phyloP scores from a whole-genome alignment of 2,888 invertebrate species.

The Torymus tubicola region DNA sequence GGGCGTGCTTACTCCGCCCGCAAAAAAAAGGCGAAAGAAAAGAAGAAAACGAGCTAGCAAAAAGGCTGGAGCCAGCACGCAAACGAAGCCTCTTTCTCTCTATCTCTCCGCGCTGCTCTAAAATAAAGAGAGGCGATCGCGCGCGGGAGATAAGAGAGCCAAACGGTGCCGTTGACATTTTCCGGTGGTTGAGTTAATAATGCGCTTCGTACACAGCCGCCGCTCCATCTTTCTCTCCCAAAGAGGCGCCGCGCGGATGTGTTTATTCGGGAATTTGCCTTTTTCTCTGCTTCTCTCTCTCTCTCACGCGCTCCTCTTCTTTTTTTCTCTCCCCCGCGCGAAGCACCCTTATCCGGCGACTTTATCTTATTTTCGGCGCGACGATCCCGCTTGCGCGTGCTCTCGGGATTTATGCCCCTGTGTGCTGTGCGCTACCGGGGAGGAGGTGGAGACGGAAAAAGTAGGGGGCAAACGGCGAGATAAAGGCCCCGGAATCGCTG shows the following conservation, averaged over 20 bases:
- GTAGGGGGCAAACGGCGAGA: slow-evolving; percentile 31
- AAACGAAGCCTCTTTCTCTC: slow-evolving; percentile 22
- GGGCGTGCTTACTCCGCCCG: neutral
- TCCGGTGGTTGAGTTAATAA: slow-evolving; percentile 76
- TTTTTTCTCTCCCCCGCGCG: neutral
- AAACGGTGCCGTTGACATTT: slow-evolving; percentile 73
- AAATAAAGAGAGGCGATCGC: slow-evolving; percentile 50
- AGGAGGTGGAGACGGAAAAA: slow-evolving; percentile 55
- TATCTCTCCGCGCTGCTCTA: slow-evolving; percentile 12
- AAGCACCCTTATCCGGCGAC: slow-evolving; percentile 63
- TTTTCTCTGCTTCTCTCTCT: slow-evolving; percentile 63
- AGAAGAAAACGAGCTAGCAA: slow-evolving; percentile 1
- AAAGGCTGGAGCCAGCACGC: neutral
- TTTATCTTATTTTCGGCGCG: slow-evolving; percentile 74
- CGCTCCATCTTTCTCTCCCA: slow-evolving; percentile 60
- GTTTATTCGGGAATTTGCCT: slow-evolving; percentile 75
- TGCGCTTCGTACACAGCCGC: slow-evolving; percentile 71
- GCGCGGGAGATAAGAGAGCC: slow-evolving; percentile 64
- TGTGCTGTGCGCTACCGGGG: slow-evolving; percentile 59
- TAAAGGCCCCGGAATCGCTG: slow-evolving; percentile 50
- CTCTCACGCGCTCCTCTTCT: neutral
- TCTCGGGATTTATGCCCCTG: slow-evolving; percentile 72
- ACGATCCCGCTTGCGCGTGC: slow-evolving; percentile 64
- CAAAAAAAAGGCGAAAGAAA: slow-evolving; percentile 15
- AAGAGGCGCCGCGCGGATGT: slow-evolving; percentile 73